Evolutionary conservation across 2,113 vertebrate genomes (phyloP).

Genomic region (Varanus komodoensis): DNA sequence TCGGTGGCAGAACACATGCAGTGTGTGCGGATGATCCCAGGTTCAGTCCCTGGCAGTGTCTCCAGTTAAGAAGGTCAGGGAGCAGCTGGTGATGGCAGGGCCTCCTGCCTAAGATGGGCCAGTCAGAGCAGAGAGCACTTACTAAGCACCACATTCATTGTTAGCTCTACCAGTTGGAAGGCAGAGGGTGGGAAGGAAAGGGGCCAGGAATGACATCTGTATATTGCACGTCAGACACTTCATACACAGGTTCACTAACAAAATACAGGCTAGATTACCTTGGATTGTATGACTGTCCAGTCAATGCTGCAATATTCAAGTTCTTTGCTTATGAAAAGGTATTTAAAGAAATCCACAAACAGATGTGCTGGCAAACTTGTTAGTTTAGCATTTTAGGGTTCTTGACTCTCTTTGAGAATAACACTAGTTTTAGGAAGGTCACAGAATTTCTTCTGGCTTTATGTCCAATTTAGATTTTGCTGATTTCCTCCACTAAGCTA

Average conservation of each 20-base stretch:
- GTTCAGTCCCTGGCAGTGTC: background rate
- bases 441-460: slow-evolving; percentile 63
- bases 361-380: slow-evolving; percentile 66
- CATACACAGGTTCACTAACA: slow-evolving; percentile 1
- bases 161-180: background rate
- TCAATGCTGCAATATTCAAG: slow-evolving; percentile 54
- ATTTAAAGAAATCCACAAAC: slow-evolving; percentile 49
- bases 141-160: background rate
- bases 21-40: background rate
- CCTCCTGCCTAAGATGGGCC: background rate
- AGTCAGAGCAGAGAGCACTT: background rate
- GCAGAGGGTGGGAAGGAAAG: background rate
- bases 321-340: slow-evolving; percentile 62
- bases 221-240: slow-evolving; percentile 20
- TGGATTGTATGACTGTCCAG: slow-evolving; percentile 36
- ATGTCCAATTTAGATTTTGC: slow-evolving; percentile 67
- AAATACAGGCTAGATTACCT: slow-evolving; percentile 56
- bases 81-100: background rate
- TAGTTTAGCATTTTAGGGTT: slow-evolving; percentile 28
- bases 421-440: slow-evolving; percentile 62
- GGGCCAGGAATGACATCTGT: slow-evolving; percentile 11
- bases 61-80: background rate
- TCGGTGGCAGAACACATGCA: background rate
- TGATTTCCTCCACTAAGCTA: slow-evolving; percentile 57
- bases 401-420: slow-evolving; percentile 48